Percentiles rank a stretch among this genome's conserved stretches.
Conservation (phyloP, 2,888 invertebrate species). For the Scaptomyza reducta region DNA sequence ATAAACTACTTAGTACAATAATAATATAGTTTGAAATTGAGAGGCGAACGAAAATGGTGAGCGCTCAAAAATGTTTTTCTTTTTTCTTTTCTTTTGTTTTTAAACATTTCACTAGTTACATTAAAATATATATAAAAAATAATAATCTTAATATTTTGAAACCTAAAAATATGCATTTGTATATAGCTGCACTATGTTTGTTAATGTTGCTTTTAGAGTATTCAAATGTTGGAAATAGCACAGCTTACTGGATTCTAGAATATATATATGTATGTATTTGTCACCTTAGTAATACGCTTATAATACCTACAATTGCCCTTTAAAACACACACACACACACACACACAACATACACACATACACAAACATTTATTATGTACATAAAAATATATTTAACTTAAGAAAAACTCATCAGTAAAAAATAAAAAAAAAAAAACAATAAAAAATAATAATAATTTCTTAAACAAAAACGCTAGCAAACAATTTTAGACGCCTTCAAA, state of each 20-base stretch:
- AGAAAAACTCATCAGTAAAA: slow-evolving; percentile 56
- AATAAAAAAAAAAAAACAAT: slow-evolving; percentile 62
- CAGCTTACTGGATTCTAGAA: slow-evolving; percentile 44
- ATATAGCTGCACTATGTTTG: slow-evolving; percentile 30
- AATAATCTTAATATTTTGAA: slow-evolving; percentile 2
- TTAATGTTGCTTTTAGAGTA: slow-evolving; percentile 27
- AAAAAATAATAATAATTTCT: slow-evolving; percentile 5
- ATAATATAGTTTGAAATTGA: slow-evolving; percentile 42
- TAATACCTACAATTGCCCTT: slow-evolving; percentile 37
- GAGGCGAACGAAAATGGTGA: slow-evolving; percentile 63
- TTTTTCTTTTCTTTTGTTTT: no score
- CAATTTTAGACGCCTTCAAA: slow-evolving; percentile 51
- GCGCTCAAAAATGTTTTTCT: slow-evolving; percentile 48
- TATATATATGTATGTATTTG: slow-evolving; percentile 1
- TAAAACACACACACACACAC: slow-evolving; percentile 25
- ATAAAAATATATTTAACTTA: slow-evolving; percentile 37
- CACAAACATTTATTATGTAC: slow-evolving; percentile 55
- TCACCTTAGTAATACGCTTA: slow-evolving; percentile 39
- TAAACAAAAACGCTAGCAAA: slow-evolving; percentile 35
- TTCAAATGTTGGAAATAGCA: slow-evolving; percentile 32
- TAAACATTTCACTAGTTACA: slow-evolving; percentile 40
- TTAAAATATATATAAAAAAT: slow-evolving; percentile 4
- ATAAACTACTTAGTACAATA: slow-evolving; percentile 59
- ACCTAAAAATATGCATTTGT: slow-evolving; percentile 23
- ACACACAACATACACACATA: slow-evolving; percentile 29